A percentile compares a stretch with the other conserved stretches of the same genome.
phyloP scores from a whole-genome alignment of 2,113 vertebrate species.

The Marcusenius ussheri region DNA sequence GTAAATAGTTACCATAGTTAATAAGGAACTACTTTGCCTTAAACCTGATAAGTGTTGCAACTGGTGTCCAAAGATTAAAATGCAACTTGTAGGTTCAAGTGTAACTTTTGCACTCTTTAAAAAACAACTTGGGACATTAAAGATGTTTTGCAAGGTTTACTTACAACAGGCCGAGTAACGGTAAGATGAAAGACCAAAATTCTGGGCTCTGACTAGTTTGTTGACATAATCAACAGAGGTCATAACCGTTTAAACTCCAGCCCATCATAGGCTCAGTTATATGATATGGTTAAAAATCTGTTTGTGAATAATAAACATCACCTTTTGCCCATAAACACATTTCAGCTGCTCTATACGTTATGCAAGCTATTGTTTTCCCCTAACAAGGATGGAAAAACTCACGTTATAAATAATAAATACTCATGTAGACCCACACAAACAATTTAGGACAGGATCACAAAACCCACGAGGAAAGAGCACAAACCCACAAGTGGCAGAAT shows the following conservation, averaged over 20 bases:
- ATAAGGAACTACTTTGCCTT: neutral
- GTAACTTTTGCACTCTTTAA: neutral
- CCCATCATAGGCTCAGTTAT: neutral
- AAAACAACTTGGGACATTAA: neutral
- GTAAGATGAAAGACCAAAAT: neutral
- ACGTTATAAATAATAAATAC: neutral
- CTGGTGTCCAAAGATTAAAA: neutral
- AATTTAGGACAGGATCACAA: neutral
- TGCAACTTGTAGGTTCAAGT: neutral
- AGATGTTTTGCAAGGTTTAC: neutral
- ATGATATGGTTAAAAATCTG: neutral
- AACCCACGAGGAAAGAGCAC: neutral
- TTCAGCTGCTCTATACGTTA: neutral
- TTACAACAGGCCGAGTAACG: neutral
- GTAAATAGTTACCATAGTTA: neutral
- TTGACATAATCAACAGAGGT: neutral
- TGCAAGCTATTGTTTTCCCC: neutral
- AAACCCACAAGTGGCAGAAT: neutral
- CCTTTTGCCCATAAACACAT: neutral
- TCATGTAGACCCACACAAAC: neutral
- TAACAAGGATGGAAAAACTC: neutral
- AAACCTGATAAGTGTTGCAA: neutral
- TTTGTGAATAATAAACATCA: neutral
- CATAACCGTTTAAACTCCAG: neutral
- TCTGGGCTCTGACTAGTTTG: neutral